Evolutionary conservation across 1,140 invertebrate species (phyloP).

Genomic region (Trichonephila clavipes): DNA sequence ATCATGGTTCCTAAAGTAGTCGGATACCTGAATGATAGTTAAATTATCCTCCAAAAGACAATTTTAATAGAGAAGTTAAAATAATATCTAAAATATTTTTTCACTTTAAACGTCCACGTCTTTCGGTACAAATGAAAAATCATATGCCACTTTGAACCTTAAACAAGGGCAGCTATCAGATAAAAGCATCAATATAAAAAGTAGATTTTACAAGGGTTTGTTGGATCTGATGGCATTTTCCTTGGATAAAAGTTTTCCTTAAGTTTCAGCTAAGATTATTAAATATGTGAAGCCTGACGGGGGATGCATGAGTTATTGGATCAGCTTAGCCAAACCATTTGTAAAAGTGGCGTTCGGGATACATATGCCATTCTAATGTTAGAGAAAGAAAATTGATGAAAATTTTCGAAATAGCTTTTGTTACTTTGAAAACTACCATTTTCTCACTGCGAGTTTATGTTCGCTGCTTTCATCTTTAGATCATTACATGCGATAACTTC

Average conservation of each 20-base stretch:
- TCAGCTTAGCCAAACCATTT: background rate
- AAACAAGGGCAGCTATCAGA: background rate
- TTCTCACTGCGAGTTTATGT: background rate
- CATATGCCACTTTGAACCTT: background rate
- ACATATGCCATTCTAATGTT: background rate
- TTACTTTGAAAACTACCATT: background rate
- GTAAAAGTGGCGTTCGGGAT: constrained; percentile 27
- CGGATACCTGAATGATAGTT: too few species aligned
- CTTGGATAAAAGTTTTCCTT: background rate
- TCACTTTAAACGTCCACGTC: background rate
- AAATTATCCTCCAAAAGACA: background rate
- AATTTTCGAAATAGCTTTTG: constrained; percentile 34
- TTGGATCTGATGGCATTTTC: constrained; percentile 31
- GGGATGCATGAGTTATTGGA: constrained; percentile 35
- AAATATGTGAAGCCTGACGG: constrained; percentile 17
- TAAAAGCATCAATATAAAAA: background rate
- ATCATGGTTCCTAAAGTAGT: too few species aligned
- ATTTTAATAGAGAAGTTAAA: background rate
- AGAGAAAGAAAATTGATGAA: constrained; percentile 36
- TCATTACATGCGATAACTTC: constrained; percentile 19
- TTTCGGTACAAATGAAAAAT: background rate
- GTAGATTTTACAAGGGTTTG: background rate
- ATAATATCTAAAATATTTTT: background rate
- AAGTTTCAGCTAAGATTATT: constrained; percentile 42
- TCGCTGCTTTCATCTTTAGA: background rate